Evolutionary conservation across 1,140 invertebrate genomes (phyloP), one percentile per base, ranked within the genome.

Genomic region (Dinoponera quadriceps): DNA sequence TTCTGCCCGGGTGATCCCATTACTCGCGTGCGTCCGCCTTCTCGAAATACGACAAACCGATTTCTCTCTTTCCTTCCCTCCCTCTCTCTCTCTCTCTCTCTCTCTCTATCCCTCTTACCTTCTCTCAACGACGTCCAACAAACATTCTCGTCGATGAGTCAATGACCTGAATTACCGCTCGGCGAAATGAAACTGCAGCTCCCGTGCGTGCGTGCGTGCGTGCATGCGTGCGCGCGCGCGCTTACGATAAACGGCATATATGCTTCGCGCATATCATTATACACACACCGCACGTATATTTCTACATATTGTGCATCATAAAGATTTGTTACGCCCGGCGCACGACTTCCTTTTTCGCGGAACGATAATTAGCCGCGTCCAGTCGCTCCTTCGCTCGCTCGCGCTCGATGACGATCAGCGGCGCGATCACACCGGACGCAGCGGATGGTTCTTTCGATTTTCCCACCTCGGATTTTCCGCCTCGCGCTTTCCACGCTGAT

Each of bases 141-240:
- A 80, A 77, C 72, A 83, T 77, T 48, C 57, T 55, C 57, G 85
- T 83, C 85, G 85, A 87, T 83, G 85, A 87, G 85, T 87, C 85
- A 86, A 87, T 86, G 85, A 83, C 85, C 85, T 73, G 80, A 83
- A 86, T 87, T 87, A 57, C 85, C 69, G 81, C 80, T 78, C 60
- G 59, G 81, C 48, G 38, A 83, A 87, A 86, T 86, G 72, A 73
- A 86, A 87, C 66, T 86, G 80, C 84, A 85, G 25, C 49, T 51
- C 69, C 44, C 65, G 27, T 48, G 38, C 55, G 20, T 44, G 29
- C 66, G 5, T 71, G 49, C 68, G n/a, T 48, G n/a, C 18, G 22
- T 44, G 14, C n/a, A 22, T 44, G 11, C 63, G 44, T 62, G 13
- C 51, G 62, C 63, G 33, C 59, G 84, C 73, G 57, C 62, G 63